Conservation (phyloP, 2,113 vertebrate species). For the Coracopsis vasa region DNA sequence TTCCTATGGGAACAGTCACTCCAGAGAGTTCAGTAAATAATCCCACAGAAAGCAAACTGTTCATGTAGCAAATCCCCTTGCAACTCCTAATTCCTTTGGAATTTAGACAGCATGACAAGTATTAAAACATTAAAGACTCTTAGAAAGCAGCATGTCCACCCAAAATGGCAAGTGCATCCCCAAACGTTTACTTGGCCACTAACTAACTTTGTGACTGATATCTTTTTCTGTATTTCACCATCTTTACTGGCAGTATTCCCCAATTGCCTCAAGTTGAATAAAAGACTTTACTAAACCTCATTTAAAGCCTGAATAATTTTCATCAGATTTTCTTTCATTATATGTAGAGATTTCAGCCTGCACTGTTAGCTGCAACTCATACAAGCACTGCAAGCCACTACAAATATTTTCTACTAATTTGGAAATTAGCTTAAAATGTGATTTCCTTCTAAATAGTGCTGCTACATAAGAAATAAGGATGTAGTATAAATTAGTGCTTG, state of each 20-base stretch:
- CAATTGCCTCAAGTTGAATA: neutral
- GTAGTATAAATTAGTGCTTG: neutral
- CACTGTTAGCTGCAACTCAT: neutral
- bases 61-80: neutral
- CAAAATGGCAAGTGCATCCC: neutral
- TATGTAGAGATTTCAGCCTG: neutral
- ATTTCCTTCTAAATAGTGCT: neutral
- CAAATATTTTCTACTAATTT: slow-evolving; percentile 17
- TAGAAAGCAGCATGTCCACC: neutral
- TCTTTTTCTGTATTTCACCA: neutral
- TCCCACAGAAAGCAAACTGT: neutral
- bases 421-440: neutral
- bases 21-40: neutral
- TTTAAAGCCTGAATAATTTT: neutral
- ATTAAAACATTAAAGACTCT: neutral
- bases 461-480: neutral
- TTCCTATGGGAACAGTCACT: neutral
- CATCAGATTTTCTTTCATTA: neutral
- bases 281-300: neutral
- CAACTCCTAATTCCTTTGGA: neutral
- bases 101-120: neutral
- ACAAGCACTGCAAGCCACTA: neutral
- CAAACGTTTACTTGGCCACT: neutral
- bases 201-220: neutral
- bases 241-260: neutral